A percentile compares a stretch with the other conserved stretches of the same genome.
These are phyloP conservation scores for Kryptopterus vitreolus DNA, from an alignment of 2,797 vertebrate genomes.

Conservation along the genomic window DNA sequence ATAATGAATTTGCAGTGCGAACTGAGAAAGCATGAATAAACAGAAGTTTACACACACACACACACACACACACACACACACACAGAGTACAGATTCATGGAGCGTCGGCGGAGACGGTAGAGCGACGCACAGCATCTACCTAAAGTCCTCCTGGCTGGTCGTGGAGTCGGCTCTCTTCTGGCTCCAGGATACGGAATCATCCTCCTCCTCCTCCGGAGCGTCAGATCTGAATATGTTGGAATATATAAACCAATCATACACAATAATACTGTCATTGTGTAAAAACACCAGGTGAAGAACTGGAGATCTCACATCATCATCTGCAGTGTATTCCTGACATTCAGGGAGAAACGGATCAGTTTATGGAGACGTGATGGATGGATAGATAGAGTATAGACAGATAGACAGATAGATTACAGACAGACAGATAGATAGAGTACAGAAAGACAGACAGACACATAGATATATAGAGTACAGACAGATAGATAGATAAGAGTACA, in stretches of 20 bases:
- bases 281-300: background rate
- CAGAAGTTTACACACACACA: background rate
- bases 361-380: no score
- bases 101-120: constrained; percentile 19
- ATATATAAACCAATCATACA: background rate
- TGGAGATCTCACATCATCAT: background rate
- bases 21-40: background rate
- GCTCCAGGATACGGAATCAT: constrained; percentile 75
- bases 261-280: background rate
- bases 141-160: constrained; percentile 80
- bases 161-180: constrained; percentile 78
- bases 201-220: constrained; percentile 72
- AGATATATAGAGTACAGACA: background rate
- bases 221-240: constrained; percentile 75
- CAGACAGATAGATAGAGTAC: background rate
- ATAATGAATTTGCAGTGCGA: background rate
- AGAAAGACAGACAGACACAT: no score
- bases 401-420: background rate
- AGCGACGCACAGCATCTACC: constrained; percentile 66
- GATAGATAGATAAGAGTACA: background rate
- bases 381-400: background rate
- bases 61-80: background rate
- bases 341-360: background rate
- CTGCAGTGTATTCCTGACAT: background rate
- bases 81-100: background rate